Evolutionary conservation across 1,140 invertebrate species (phyloP).

Genomic region (Globodera rostochiensis): DNA sequence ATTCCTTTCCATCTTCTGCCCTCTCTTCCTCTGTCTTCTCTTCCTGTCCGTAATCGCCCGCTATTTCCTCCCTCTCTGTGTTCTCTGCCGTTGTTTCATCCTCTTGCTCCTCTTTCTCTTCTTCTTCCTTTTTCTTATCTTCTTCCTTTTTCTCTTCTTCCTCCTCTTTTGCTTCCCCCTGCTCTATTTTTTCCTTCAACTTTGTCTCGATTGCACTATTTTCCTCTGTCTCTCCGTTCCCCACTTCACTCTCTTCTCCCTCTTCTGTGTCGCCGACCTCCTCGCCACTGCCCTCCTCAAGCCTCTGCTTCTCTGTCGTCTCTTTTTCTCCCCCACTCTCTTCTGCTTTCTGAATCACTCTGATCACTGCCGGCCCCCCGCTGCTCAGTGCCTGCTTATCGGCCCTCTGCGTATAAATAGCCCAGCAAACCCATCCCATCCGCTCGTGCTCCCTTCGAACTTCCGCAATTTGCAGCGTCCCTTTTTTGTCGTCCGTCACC

Average conservation of each 20-base stretch:
- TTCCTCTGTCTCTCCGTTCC: not conserved
- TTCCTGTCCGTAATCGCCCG: not conserved
- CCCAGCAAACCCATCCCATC: constrained; percentile 26
- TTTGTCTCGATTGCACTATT: too few species aligned
- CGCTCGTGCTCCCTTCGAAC: constrained; percentile 17
- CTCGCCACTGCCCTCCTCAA: not conserved
- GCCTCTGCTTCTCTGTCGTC: not conserved
- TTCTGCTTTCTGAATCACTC: not conserved
- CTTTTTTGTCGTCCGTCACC: constrained; percentile 10
- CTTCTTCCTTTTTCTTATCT: not conserved
- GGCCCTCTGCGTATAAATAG: constrained; percentile 11
- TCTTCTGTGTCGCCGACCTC: not conserved
- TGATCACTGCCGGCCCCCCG: not conserved
- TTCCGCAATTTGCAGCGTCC: not conserved
- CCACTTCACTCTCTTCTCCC: not conserved
- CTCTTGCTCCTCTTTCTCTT: not conserved
- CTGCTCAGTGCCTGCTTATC: constrained; percentile 20
- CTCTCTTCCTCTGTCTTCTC: not conserved
- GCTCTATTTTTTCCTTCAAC: too few species aligned
- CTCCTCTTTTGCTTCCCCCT: not conserved
- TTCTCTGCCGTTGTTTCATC: not conserved
- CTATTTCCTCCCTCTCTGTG: too few species aligned
- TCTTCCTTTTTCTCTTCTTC: not conserved
- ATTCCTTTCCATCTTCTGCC: not conserved
- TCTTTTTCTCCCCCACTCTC: not conserved